phyloP scores from a whole-genome alignment of 2,797 vertebrate species.

The Pangasius krempfi region DNA sequence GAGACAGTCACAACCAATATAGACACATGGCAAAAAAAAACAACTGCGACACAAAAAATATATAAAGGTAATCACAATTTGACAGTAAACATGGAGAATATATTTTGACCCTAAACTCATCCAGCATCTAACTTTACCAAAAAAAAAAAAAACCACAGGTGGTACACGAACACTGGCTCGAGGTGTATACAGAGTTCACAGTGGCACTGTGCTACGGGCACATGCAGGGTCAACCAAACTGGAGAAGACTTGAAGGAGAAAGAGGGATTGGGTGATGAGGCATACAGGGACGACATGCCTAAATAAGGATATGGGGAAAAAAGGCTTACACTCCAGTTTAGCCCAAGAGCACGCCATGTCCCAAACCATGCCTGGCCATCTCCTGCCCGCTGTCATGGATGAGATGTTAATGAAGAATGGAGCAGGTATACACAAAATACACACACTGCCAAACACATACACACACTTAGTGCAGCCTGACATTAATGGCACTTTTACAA shows the following conservation, averaged over 20 bases:
- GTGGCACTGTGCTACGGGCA: constrained; percentile 17
- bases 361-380: constrained; percentile 76
- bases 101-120: neutral
- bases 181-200: constrained; percentile 9
- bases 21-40: neutral
- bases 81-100: constrained; percentile 6
- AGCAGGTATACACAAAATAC: constrained; percentile 49
- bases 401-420: constrained; percentile 78
- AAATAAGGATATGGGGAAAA: constrained; percentile 65
- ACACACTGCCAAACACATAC: constrained; percentile 29
- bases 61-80: neutral
- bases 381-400: constrained; percentile 72
- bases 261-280: constrained; percentile 23
- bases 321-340: constrained; percentile 72
- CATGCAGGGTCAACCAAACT: constrained; percentile 48
- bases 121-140: neutral
- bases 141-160: neutral
- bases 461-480: constrained; percentile 14
- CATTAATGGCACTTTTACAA: constrained; percentile 9
- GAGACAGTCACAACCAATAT: too few relatives aligned
- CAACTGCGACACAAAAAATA: neutral
- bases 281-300: constrained; percentile 65
- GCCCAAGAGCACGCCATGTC: constrained; percentile 74
- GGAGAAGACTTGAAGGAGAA: constrained; percentile 21
- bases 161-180: constrained; percentile 20